These are phyloP conservation scores for Trachelipus rathkii DNA, from an alignment of 1,140 invertebrate species.

Conservation along the genomic window DNA sequence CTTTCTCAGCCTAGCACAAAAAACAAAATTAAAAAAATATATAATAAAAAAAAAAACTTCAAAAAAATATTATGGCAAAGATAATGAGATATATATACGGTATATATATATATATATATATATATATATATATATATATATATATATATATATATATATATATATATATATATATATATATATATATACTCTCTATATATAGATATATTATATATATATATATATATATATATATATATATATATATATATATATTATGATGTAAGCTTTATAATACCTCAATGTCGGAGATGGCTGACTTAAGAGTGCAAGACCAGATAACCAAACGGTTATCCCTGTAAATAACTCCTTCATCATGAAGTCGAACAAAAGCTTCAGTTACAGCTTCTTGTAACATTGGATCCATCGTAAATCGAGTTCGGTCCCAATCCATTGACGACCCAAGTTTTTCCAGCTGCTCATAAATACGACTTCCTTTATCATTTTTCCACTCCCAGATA, in stretches of 20 bases:
- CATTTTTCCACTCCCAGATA: slow-evolving; percentile 94
- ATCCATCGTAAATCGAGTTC: slow-evolving; percentile 95
- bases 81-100: no score
- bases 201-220: slow-evolving; percentile 12
- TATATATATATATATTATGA: slow-evolving; percentile 24
- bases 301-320: slow-evolving; percentile 95
- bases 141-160: no score
- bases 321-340: slow-evolving; percentile 88
- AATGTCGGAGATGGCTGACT: slow-evolving; percentile 97
- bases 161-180: slow-evolving; percentile 5
- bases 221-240: slow-evolving; percentile 16
- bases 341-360: slow-evolving; percentile 80
- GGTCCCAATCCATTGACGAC: slow-evolving; percentile 89
- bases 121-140: no score
- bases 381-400: slow-evolving; percentile 79
- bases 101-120: no score
- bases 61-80: no score
- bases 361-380: slow-evolving; percentile 85
- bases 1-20: slow-evolving; percentile 73
- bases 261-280: no score
- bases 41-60: no score
- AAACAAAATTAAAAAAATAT: neutral
- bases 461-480: slow-evolving; percentile 91
- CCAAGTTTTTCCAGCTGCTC: slow-evolving; percentile 83
- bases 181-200: slow-evolving; percentile 17